Conservation (phyloP, 2,888 invertebrate genomes). For the Rotaria socialis region DNA sequence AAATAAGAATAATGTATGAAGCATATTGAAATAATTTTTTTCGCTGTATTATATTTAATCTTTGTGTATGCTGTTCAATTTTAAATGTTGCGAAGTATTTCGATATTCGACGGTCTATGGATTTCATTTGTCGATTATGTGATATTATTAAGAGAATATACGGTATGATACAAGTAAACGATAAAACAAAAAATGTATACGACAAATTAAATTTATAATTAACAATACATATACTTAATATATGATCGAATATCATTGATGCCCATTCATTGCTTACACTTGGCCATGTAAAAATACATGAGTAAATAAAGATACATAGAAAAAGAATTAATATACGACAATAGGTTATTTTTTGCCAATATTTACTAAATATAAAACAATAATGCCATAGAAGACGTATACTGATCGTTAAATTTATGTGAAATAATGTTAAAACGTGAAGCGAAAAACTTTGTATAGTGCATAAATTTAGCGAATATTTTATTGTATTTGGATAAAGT, state of each 20-base stretch:
- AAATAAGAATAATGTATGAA: background rate
- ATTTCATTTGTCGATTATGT: conserved; percentile 26
- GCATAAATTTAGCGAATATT: background rate
- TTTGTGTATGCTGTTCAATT: background rate
- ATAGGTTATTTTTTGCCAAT: conserved; percentile 23
- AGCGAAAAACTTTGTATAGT: background rate
- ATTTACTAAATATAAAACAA: background rate
- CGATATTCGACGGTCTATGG: background rate
- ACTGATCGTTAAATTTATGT: background rate
- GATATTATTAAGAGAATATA: background rate
- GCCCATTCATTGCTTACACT: background rate
- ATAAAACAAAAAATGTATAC: background rate
- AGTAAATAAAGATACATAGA: background rate
- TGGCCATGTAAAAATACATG: conserved; percentile 3
- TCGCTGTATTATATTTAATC: too few relatives aligned
- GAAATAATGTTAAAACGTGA: conserved; percentile 2
- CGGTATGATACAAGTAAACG: background rate
- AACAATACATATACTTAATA: background rate
- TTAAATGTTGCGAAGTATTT: background rate
- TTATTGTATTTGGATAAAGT: background rate
- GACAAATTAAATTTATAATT: conserved; percentile 8
- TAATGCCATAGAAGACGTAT: background rate
- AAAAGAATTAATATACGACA: background rate
- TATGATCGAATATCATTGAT: background rate
- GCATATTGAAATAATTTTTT: background rate